phyloP scores from a whole-genome alignment of 2,797 vertebrate species.

The Enteromius afrohamiltoni region DNA sequence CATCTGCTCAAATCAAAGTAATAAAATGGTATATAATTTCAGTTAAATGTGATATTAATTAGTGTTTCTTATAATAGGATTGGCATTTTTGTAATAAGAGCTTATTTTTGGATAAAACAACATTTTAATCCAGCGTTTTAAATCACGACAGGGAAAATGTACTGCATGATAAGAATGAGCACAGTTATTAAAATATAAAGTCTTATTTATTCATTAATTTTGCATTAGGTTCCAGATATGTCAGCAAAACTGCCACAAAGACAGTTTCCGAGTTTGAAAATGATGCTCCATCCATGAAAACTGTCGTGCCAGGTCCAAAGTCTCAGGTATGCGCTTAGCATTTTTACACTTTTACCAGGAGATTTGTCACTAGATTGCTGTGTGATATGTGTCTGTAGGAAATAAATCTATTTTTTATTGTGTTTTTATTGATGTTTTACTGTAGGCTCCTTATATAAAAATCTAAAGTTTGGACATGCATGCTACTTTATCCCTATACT shows the following conservation, averaged over 20 bases:
- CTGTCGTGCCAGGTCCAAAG: conserved; percentile 89
- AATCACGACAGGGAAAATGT: not conserved
- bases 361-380: not conserved
- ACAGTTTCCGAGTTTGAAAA: conserved; percentile 90
- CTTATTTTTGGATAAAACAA: not conserved
- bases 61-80: not conserved
- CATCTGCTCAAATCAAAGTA: not conserved
- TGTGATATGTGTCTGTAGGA: not conserved
- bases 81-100: not conserved
- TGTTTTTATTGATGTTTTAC: not conserved
- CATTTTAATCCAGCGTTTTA: not conserved
- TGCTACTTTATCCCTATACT: not conserved
- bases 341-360: not conserved
- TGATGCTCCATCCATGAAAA: conserved; percentile 94
- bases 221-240: conserved; percentile 80
- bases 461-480: not conserved
- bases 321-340: conserved; percentile 72
- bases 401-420: not conserved
- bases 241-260: conserved; percentile 90
- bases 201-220: not conserved
- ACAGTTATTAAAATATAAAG: not conserved
- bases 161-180: not conserved
- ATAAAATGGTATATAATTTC: not conserved
- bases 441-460: not conserved
- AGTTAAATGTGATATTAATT: not conserved